Conservation (phyloP, 2,113 vertebrate genomes). For the Excalfactoria chinensis region DNA sequence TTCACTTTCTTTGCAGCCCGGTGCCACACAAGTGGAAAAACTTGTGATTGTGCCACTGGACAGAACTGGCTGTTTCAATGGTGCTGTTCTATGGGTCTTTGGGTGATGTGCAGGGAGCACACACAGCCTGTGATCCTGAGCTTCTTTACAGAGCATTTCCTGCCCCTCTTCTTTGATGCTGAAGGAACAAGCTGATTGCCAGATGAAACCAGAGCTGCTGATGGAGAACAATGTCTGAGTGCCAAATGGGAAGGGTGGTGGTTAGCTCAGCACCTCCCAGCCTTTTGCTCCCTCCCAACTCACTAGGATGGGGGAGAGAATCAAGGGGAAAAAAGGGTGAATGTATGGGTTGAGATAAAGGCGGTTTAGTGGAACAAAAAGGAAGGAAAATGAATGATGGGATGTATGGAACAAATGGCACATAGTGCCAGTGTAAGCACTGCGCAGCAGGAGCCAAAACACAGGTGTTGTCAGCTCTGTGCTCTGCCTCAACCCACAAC, state of each 20-base stretch:
- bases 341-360: background rate
- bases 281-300: background rate
- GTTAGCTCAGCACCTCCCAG: background rate
- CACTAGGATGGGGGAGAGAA: background rate
- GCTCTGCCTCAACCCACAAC: background rate
- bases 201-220: fast-evolving
- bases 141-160: background rate
- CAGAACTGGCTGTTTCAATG: constrained; percentile 29
- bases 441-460: background rate
- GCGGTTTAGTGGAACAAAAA: background rate
- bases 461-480: background rate
- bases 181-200: background rate
- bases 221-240: fast-evolving
- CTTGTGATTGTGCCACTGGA: constrained; percentile 11
- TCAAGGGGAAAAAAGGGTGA: background rate
- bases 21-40: background rate
- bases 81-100: background rate
- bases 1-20: background rate
- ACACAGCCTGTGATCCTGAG: background rate
- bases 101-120: background rate
- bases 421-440: background rate
- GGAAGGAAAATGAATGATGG: background rate
- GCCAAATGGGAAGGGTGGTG: background rate
- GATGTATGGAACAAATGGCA: background rate
- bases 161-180: background rate